Percentiles rank a stretch among this genome's conserved stretches.
Conservation (phyloP, 1,140 invertebrate species). For the Bombus turneri region DNA sequence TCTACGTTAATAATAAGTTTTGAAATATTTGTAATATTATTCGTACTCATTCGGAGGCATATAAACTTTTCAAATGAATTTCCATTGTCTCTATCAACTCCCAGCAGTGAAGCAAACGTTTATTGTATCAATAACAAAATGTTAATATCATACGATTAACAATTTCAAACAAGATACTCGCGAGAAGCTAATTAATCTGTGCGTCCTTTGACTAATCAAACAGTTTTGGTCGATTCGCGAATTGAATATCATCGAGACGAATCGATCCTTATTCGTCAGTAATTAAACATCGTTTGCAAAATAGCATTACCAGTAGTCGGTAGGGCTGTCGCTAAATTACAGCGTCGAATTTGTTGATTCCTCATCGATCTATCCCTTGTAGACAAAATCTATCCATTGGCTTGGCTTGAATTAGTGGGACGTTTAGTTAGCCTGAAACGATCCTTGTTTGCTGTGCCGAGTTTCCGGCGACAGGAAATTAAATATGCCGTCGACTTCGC, state of each 20-base stretch:
- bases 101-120: neutral
- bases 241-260: neutral
- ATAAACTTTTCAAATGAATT: neutral
- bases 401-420: neutral
- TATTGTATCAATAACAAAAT: neutral
- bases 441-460: neutral
- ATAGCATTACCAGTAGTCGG: constrained; percentile 50
- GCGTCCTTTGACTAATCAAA: neutral
- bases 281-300: constrained; percentile 32
- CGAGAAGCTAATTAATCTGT: neutral
- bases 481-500: neutral
- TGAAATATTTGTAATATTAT: neutral
- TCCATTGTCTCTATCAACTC: accelerated
- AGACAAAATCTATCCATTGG: neutral
- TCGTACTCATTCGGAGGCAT: accelerated
- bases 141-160: neutral
- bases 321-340: constrained; percentile 34
- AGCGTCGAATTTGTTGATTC: neutral
- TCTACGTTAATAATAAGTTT: neutral
- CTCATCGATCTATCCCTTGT: neutral
- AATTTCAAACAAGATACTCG: neutral
- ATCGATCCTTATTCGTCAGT: constrained; percentile 21
- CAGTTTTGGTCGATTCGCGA: too few species aligned
- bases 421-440: neutral
- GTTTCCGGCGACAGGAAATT: constrained; percentile 6